Evolutionary conservation across 2,888 invertebrate species (phyloP), one percentile per base, ranked within the genome.

Genomic region (Hypomecis punctinalis): DNA sequence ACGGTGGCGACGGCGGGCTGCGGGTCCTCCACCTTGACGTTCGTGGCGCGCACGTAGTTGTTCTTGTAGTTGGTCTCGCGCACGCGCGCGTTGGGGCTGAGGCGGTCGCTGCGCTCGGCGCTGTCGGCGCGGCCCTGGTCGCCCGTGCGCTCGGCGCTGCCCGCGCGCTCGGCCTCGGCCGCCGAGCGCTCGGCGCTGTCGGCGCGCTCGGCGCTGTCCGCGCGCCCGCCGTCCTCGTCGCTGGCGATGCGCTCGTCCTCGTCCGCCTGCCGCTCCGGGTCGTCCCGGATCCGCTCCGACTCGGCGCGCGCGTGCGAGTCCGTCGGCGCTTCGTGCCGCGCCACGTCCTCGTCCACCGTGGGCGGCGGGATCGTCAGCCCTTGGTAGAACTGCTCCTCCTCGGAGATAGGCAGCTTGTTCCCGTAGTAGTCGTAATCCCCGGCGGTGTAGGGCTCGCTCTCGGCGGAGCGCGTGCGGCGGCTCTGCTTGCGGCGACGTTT

Each of bases 361-460:
- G 93, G 93, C 1, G 87, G 75, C 0, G 93, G 90, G 5, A 88
- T 72, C 0, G 84, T 88, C 37, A 90, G 72, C 2, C 77, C 74
- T 66, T 79, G 76, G 71, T 78, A 90, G 66, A 78, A 82, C 59
- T 86, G 76, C 67, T 93, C 93, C 70, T 92, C 90, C 11, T 88
- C 78, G 0, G 93, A 91, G 39, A 87, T 74, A 0, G 88, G 87
- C 3, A 83, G 67, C 61, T 87, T 85, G 2, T 83, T 80, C 4
- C 91, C 92, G 72, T 79, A 90, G 73, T 90, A 93, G 71, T 92
- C 91, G 71, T 87, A 91, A 58, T 88, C 84, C 0, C 82, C 88
- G 5, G 83, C 86, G 4, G 81, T 73, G 62, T 84, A 85, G 0
- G 79, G 75, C 35, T 84, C 83, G 5, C 69, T 6, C 6, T 5